Conservation (phyloP, 2,888 invertebrate genomes). For the Prionchulus punctatus region DNA sequence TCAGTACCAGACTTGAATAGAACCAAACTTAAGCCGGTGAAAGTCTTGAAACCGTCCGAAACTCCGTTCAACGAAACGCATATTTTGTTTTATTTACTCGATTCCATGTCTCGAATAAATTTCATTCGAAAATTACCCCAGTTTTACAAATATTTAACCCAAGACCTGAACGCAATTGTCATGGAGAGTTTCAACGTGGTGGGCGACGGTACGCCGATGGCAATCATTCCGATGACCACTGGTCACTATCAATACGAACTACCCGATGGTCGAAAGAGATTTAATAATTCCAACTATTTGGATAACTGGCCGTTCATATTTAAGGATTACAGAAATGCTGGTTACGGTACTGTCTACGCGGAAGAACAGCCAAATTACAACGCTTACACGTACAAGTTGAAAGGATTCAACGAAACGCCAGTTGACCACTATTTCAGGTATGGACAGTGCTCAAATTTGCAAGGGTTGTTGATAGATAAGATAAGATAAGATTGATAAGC, state of each 20-base stretch:
- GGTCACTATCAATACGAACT: slow-evolving; percentile 8
- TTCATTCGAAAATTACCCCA: slow-evolving; percentile 7
- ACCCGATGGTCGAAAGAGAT: not conserved
- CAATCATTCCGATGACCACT: slow-evolving; percentile 4
- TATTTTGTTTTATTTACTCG: slow-evolving; percentile 6
- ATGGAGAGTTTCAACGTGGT: no score
- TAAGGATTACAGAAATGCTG: not conserved
- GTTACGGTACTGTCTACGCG: not conserved
- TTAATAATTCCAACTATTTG: not conserved
- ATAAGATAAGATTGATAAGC: no score
- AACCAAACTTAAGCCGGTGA: no score
- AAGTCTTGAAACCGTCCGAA: no score
- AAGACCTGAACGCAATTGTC: slow-evolving; percentile 2
- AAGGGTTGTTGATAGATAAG: no score
- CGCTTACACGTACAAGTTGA: not conserved
- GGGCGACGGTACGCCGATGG: slow-evolving; percentile 6
- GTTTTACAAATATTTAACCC: slow-evolving; percentile 2
- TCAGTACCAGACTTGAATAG: not conserved
- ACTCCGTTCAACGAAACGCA: not conserved
- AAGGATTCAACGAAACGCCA: not conserved
- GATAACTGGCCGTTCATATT: not conserved
- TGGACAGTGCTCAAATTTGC: no score
- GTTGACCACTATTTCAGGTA: not conserved
- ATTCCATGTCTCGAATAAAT: slow-evolving; percentile 5
- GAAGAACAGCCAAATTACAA: not conserved